Evolutionary conservation across 2,113 vertebrate genomes (phyloP), one percentile per base, ranked within the genome.

Genomic region (Australoheros scitulus): DNA sequence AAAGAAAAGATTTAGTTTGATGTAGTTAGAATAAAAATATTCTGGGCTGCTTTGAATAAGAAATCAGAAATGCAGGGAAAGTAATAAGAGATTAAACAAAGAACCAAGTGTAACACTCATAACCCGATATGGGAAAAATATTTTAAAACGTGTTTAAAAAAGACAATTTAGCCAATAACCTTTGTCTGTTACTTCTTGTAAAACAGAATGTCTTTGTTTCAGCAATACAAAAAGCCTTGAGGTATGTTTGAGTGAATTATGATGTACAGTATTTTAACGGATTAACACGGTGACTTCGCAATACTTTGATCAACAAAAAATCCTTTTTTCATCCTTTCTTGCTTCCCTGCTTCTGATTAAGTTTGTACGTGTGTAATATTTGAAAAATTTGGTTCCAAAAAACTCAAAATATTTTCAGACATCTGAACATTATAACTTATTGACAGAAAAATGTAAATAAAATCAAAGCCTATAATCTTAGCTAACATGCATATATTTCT

Each of bases 121-220:
- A 34, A 34, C 34, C 34, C 6, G 6, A 34, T 7, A 34, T 34
- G 34, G 34, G 34, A 34, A 34, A 34, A 34, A 34, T 34, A 34
- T 34, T 34, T 1, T 7, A 34, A 34, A 7, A 7, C 34, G 34
- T 34, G 34, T 34, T 7, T 34, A 34, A 34, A 34, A 34, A 34
- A 7, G 6, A 7, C 7, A 34, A 1, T 7, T 18, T 24, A 68
- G 0, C 0, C 50, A 8, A 68, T 15, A 68, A 18, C 26, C 1
- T 26, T 68, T 50, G 64, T 18, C 8, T 50, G 15, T 50, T 68
- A 50, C 15, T 26, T 50, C 64, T 68, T 68, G 41, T 38, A 68
- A 0, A 47, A 68, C 38, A 13, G 5, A 43, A 13, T 14, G 26
- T 26, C 38, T 68, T 68, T 0, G 3, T 26, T 68, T 68, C 5